Conservation (phyloP, 2,113 vertebrate species). For the Passer domesticus region DNA sequence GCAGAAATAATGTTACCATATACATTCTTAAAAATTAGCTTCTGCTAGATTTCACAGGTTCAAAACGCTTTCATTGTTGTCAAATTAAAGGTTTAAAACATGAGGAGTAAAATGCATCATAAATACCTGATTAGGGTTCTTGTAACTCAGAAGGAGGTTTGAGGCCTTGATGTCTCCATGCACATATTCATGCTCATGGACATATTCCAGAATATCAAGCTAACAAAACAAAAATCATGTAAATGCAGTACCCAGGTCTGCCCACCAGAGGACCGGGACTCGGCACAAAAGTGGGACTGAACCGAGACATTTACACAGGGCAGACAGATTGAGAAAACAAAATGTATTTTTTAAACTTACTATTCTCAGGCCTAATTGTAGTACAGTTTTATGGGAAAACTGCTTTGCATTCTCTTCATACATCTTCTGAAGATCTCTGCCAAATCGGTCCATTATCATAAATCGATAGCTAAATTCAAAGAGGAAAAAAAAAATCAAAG, state of each 20-base stretch:
- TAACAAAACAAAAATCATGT: slow-evolving; percentile 66
- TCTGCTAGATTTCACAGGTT: slow-evolving; percentile 70
- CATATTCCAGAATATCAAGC: slow-evolving; percentile 91
- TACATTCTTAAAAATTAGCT: slow-evolving; percentile 68
- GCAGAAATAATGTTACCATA: slow-evolving; percentile 69
- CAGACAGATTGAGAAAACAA: not conserved
- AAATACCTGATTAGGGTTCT: slow-evolving; percentile 90
- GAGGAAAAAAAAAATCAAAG: not conserved
- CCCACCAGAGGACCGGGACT: slow-evolving; percentile 71
- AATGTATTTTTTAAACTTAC: slow-evolving; percentile 75
- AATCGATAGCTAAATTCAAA: slow-evolving; percentile 86
- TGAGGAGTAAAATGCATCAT: slow-evolving; percentile 9
- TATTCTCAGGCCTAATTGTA: slow-evolving; percentile 89
- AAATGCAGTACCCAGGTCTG: slow-evolving; percentile 57
- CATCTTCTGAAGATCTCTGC: slow-evolving; percentile 92
- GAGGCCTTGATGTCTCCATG: slow-evolving; percentile 96
- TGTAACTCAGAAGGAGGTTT: slow-evolving; percentile 90
- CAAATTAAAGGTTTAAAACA: slow-evolving; percentile 58
- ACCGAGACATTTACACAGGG: not conserved
- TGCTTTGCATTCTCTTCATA: slow-evolving; percentile 84
- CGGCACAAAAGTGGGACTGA: not conserved
- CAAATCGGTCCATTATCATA: slow-evolving; percentile 97
- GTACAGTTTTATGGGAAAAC: slow-evolving; percentile 89
- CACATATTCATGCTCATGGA: slow-evolving; percentile 96
- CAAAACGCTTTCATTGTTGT: slow-evolving; percentile 51